These are phyloP conservation scores for Solea solea DNA, from an alignment of 2,113 vertebrate species.

Conservation along the genomic window DNA sequence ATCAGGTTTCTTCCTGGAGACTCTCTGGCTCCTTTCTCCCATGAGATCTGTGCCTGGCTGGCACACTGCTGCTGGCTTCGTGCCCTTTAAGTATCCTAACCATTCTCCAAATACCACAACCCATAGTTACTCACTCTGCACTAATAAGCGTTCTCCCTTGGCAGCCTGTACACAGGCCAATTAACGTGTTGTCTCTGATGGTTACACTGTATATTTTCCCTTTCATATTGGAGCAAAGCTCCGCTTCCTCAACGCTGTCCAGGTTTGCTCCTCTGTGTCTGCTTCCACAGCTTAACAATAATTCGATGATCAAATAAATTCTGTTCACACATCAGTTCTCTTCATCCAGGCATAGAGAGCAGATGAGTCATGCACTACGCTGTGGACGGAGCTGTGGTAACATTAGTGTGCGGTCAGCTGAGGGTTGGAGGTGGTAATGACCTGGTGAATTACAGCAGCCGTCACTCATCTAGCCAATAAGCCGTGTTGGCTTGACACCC, in stretches of 20 bases:
- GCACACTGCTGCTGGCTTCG: constrained; percentile 53
- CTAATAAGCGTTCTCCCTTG: constrained; percentile 57
- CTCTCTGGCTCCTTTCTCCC: constrained; percentile 70
- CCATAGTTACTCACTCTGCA: constrained; percentile 18
- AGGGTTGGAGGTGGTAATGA: constrained; percentile 70
- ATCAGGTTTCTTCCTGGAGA: constrained; percentile 74
- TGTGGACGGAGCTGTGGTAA: constrained; percentile 45
- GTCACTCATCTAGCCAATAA: constrained; percentile 72
- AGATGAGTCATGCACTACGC: constrained; percentile 24
- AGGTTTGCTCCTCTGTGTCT: constrained; percentile 1
- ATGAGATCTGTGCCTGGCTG: constrained; percentile 55
- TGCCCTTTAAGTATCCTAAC: constrained; percentile 40
- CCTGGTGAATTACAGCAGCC: constrained; percentile 60
- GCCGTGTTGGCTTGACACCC: constrained; percentile 52
- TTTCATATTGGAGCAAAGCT: neutral
- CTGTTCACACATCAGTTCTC: constrained; percentile 21
- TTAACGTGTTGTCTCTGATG: constrained; percentile 53
- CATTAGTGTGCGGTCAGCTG: constrained; percentile 55
- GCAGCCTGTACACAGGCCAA: constrained; percentile 42
- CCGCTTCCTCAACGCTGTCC: constrained; percentile 20
- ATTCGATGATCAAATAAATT: constrained; percentile 27
- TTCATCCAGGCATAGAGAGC: constrained; percentile 23
- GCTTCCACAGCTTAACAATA: constrained; percentile 22
- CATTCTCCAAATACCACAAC: constrained; percentile 34
- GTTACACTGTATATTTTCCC: constrained; percentile 33